These are phyloP conservation scores for Heptranchias perlo DNA, from an alignment of 2,113 vertebrate species.

Conservation along the genomic window DNA sequence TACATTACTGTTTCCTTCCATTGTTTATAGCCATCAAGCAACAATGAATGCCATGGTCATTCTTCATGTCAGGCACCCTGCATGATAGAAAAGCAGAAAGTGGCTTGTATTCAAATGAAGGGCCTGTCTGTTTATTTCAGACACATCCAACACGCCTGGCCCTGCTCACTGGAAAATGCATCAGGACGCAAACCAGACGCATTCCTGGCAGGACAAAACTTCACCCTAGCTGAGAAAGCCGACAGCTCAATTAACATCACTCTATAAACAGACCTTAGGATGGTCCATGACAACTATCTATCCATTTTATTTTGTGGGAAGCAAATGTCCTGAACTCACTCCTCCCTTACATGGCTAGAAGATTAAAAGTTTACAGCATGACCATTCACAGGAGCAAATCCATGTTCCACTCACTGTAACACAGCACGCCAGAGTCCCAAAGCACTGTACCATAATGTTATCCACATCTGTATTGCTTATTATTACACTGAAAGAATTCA, in stretches of 20 bases:
- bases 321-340: background rate
- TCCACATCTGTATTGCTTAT: background rate
- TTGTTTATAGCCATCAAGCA: too few species aligned
- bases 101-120: background rate
- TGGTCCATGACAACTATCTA: background rate
- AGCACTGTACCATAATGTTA: background rate
- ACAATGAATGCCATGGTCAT: too few species aligned
- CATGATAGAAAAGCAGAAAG: too few species aligned
- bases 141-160: too few species aligned
- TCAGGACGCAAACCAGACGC: background rate
- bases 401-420: background rate
- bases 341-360: background rate
- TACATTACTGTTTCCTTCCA: too few species aligned
- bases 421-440: background rate
- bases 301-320: background rate
- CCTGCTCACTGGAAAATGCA: background rate
- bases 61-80: too few species aligned
- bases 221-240: background rate
- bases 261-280: background rate
- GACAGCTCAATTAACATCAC: background rate
- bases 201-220: background rate
- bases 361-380: background rate
- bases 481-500: too few species aligned
- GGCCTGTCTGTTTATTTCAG: background rate
- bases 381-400: too few species aligned